phyloP scores from a whole-genome alignment of 1,140 invertebrate species.

The Philotrypesis tridentata region DNA sequence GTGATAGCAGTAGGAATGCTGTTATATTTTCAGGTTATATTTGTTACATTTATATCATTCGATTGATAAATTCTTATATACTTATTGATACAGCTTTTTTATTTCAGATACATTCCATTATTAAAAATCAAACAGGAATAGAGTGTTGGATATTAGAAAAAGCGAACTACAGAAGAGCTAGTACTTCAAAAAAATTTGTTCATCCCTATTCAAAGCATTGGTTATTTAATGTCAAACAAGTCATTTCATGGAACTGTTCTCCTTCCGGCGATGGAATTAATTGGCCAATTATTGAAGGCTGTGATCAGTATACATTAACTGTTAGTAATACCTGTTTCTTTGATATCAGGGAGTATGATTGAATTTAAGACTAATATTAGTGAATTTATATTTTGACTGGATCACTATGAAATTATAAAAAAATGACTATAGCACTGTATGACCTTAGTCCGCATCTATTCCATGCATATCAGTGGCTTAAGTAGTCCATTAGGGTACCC shows the following conservation, averaged over 20 bases:
- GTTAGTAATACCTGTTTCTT: conserved; percentile 76
- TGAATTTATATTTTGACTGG: too few species aligned
- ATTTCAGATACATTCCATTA: conserved; percentile 85
- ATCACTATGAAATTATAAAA: too few species aligned
- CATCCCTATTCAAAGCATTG: conserved; percentile 93
- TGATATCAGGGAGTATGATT: too few species aligned
- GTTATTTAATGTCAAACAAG: conserved; percentile 81
- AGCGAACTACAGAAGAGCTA: conserved; percentile 80
- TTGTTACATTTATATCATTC: conserved; percentile 36
- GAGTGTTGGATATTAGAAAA: conserved; percentile 97
- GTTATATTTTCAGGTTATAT: conserved; percentile 86
- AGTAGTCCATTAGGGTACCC: too few species aligned
- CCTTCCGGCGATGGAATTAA: conserved; percentile 86
- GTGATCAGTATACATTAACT: conserved; percentile 92
- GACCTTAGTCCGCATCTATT: too few species aligned
- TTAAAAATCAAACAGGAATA: conserved; percentile 93
- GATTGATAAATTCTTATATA: conserved; percentile 15
- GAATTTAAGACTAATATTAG: too few species aligned
- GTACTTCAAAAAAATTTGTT: conserved; percentile 78
- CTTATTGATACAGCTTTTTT: conserved; percentile 37
- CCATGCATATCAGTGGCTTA: too few species aligned
- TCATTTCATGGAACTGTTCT: conserved; percentile 80
- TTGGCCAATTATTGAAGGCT: conserved; percentile 89
- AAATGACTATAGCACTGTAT: too few species aligned
- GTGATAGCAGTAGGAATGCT: conserved; percentile 92